Evolutionary conservation across 1,140 invertebrate genomes (phyloP).

Genomic region (Drosophila auraria): DNA sequence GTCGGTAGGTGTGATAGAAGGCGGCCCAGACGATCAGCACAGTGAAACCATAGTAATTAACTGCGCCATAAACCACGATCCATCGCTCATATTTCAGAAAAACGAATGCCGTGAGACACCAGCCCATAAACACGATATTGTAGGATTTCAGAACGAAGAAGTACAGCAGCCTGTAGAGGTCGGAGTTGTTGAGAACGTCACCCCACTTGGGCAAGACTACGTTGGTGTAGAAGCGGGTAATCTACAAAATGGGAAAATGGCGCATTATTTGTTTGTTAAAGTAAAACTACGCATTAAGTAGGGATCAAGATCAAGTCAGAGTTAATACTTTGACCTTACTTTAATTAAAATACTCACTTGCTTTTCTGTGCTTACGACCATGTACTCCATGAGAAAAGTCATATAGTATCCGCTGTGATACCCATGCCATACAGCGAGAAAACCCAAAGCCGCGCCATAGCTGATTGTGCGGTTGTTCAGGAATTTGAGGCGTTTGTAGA

Average conservation of each 20-base stretch:
- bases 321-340: no score
- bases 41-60: slow-evolving; percentile 89
- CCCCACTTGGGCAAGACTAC: slow-evolving; percentile 64
- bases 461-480: slow-evolving; percentile 94
- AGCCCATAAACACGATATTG: slow-evolving; percentile 93
- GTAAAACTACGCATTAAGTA: no score
- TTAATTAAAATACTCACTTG: slow-evolving; percentile 88
- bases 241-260: slow-evolving; percentile 52
- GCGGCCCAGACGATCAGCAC: slow-evolving; percentile 87
- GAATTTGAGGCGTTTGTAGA: slow-evolving; percentile 97
- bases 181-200: slow-evolving; percentile 76
- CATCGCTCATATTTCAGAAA: slow-evolving; percentile 90
- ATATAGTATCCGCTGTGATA: slow-evolving; percentile 96
- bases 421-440: slow-evolving; percentile 97
- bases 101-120: slow-evolving; percentile 92
- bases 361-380: slow-evolving; percentile 94
- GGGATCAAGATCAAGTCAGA: no score
- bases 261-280: background rate
- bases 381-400: slow-evolving; percentile 96
- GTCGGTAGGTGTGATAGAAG: slow-evolving; percentile 45
- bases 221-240: slow-evolving; percentile 60
- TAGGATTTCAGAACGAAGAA: slow-evolving; percentile 90
- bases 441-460: slow-evolving; percentile 92
- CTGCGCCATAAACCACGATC: slow-evolving; percentile 87
- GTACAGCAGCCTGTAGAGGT: slow-evolving; percentile 84